A percentile compares a stretch with the other conserved stretches of the same genome.
These are phyloP conservation scores for Pseudanteris insignis DNA, from an alignment of 2,888 invertebrate genomes.

Conservation along the genomic window DNA sequence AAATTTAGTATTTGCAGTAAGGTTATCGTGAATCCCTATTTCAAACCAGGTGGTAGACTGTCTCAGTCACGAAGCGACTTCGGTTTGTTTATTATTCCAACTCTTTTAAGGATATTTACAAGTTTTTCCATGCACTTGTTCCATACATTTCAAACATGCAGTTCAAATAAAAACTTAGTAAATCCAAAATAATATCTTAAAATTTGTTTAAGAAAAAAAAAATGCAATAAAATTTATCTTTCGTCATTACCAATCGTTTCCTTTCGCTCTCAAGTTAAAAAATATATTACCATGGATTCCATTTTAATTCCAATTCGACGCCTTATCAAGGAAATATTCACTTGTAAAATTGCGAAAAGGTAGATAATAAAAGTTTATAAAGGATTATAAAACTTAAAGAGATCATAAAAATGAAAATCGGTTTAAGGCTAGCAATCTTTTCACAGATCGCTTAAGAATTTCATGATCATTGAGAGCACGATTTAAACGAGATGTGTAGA, in stretches of 20 bases:
- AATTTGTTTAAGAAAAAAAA: background rate
- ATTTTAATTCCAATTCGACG: background rate
- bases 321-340: background rate
- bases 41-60: constrained; percentile 8
- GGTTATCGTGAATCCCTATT: constrained; percentile 11
- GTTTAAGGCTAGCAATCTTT: constrained; percentile 26
- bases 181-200: background rate
- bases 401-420: constrained; percentile 25
- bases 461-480: constrained; percentile 23
- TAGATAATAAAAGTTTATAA: constrained; percentile 1
- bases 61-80: constrained; percentile 3
- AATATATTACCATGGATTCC: too few species aligned
- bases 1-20: too few species aligned
- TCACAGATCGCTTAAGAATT: constrained; percentile 21
- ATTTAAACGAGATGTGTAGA: constrained; percentile 29
- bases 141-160: too few species aligned
- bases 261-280: too few species aligned
- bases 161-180: background rate
- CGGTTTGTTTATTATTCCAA: constrained; percentile 16
- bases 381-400: constrained; percentile 11
- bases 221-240: background rate
- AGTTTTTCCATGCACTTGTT: too few species aligned
- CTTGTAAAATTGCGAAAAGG: constrained; percentile 1
- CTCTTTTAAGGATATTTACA: constrained; percentile 14
- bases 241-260: too few species aligned